Percentiles rank a stretch among this genome's conserved stretches.
These are phyloP conservation scores for Fringilla coelebs DNA, from an alignment of 2,797 vertebrate genomes.

Conservation along the genomic window DNA sequence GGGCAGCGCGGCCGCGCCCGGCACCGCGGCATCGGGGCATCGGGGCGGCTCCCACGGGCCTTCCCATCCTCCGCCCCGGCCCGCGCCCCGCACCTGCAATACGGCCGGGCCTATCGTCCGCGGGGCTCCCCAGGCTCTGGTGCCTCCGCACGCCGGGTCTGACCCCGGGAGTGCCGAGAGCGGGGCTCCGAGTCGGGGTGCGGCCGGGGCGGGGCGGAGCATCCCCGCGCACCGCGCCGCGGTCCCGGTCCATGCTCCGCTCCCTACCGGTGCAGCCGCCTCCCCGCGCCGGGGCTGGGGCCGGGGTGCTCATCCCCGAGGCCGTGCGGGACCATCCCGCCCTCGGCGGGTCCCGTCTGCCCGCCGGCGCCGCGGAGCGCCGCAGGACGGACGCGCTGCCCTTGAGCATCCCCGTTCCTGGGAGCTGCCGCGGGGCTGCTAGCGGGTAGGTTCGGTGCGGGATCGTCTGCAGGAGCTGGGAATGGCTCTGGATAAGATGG, in stretches of 20 bases:
- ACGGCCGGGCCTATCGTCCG: not conserved
- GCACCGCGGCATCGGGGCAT: not conserved
- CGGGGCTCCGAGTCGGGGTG: not conserved
- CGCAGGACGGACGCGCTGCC: not conserved
- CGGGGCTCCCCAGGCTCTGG: not conserved
- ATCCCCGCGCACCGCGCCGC: not conserved
- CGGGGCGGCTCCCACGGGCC: not conserved
- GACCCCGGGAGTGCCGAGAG: not conserved
- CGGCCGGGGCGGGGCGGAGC: not conserved
- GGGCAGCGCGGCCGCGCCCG: not conserved
- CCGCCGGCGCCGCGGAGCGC: not conserved
- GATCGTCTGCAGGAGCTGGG: not conserved
- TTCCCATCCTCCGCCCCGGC: not conserved
- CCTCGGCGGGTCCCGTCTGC: not conserved
- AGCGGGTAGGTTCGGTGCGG: not conserved
- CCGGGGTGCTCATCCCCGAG: not conserved
- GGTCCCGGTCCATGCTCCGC: not conserved
- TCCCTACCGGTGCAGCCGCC: not conserved
- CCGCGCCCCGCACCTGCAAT: not conserved
- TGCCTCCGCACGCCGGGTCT: not conserved
- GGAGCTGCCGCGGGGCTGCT: not conserved
- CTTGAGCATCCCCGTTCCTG: not conserved
- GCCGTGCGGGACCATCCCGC: not conserved
- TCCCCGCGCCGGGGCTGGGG: not conserved
- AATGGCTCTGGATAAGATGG: not conserved